Base-by-base conservation (phyloP, 2,797 vertebrate species). In the Myotis pilosus region DNA sequence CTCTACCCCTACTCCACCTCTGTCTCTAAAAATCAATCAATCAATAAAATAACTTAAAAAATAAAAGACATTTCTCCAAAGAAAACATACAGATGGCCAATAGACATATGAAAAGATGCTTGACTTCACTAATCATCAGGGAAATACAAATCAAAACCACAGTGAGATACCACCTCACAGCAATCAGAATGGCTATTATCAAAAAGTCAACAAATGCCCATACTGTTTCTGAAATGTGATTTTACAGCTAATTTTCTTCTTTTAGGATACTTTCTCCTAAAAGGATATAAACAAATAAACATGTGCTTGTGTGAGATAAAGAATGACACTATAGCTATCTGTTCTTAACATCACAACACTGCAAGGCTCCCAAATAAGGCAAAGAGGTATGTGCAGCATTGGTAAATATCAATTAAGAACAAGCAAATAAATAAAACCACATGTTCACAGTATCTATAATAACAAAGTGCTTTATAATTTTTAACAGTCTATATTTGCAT, bases 191-290 rank as follows among this genome's bases (percentile, higher is more conserved):
- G 47, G 20, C 47, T 51, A 3, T 51, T 51, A 76, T 51, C 6
- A 30, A 74, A 19, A 74, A 74, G 15, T 74, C 44, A n/a, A 11
- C 30, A 89, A 87, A 92, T 74, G 76, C 44, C 33, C 89, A 4
- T n/a, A 47, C 64, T n/a, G n/a, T 82, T 91, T 92, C 72, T 66
- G n/a, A 83, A 78, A 72, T 85, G 41, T 89, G 53, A 72, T 85
- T 83, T 81, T 81, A 38, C 9, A 94, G 74, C 38, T 75, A 49
- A 68, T 64, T 90, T 82, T 92, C 85, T 85, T 85, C 87, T 90
- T 94, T 87, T 62, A 78, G 17, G 20, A 25, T 80, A 49, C 6
- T 9, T 84, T 92, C 92, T 94, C 74, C 68, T 80, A 36, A 87
- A 85, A 95, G 17, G 28, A 75, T 49, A 10, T 25, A 71, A 87